Base-by-base conservation (phyloP, 2,797 vertebrate species). In the Phylloscopus collybita region DNA sequence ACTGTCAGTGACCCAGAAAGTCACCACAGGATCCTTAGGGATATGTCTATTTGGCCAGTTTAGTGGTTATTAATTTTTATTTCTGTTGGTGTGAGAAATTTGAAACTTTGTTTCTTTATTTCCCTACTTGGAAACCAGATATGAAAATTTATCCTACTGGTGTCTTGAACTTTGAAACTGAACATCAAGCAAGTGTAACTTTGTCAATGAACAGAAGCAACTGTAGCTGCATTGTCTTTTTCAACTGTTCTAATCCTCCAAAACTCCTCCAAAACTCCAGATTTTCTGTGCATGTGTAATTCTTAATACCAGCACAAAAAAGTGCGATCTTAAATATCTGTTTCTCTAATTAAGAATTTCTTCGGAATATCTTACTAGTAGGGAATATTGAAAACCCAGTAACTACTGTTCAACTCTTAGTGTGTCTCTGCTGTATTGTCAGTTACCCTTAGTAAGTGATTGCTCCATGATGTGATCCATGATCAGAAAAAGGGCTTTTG, bases 321-420 rank as follows among this genome's bases (percentile, higher is more conserved):
- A 73, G 12, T 23, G 34, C 6, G 5, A 1, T 81, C 51, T 80
- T 79, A 60, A 76, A 26, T 74, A 70, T 53, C 65, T 60, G 10
- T 72, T 96, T 67, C 45, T 97, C 38, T 93, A 83, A 87, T 94
- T 88, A 88, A 69, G 22, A 45, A 34, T 92, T 69, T 65, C 73
- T 96, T 95, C 70, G 81, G 47, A 92, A 26, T 61, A 19, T 60
- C 78, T 87, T 86, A 25, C 81, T 95, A 44, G 81, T 13, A 76
- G 85, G 51, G 15, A n/a, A 29, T 21, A 67, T 34, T 81, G 74
- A 80, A 93, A 95, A 84, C 50, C 9, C 15, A 47, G 1, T 54
- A 40, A 36, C 11, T 89, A 4, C 30, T 82, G 78, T 85, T 29
- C 22, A 49, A 1, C 19, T 71, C 10, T 25, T 42, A 36, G 13